Conservation (phyloP, 2,797 vertebrate species). For the Lycodopsis pacificus region DNA sequence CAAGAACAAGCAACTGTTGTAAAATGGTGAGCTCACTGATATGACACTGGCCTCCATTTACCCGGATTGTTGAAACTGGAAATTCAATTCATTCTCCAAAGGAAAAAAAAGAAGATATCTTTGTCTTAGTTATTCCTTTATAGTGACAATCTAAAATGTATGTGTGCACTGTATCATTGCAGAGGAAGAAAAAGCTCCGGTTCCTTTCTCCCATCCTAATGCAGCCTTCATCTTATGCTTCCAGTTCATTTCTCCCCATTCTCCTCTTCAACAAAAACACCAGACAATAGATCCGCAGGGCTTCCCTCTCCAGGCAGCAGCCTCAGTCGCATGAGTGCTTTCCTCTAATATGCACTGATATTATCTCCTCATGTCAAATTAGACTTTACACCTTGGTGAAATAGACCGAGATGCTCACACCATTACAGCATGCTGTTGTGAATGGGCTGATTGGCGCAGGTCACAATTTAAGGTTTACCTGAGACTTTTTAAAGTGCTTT, state of each 20-base stretch:
- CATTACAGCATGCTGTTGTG: slow-evolving; percentile 15
- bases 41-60: neutral
- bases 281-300: slow-evolving; percentile 29
- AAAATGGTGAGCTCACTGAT: neutral
- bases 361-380: slow-evolving; percentile 38
- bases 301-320: slow-evolving; percentile 16
- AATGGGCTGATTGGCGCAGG: neutral
- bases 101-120: neutral
- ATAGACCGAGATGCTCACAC: slow-evolving; percentile 10
- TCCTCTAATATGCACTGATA: neutral
- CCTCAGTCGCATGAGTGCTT: slow-evolving; percentile 35
- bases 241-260: slow-evolving; percentile 11
- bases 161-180: neutral
- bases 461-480: slow-evolving; percentile 21
- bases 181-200: slow-evolving; percentile 4
- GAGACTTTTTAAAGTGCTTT: slow-evolving; percentile 13
- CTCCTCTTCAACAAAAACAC: slow-evolving; percentile 27
- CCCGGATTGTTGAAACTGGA: neutral
- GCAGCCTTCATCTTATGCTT: slow-evolving; percentile 7
- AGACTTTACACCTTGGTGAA: slow-evolving; percentile 33
- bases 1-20: neutral
- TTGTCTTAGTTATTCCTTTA: neutral
- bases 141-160: neutral
- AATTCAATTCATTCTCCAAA: neutral
- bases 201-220: neutral